Evolutionary conservation across 2,797 vertebrate genomes (phyloP).

Genomic region (Alca torda): DNA sequence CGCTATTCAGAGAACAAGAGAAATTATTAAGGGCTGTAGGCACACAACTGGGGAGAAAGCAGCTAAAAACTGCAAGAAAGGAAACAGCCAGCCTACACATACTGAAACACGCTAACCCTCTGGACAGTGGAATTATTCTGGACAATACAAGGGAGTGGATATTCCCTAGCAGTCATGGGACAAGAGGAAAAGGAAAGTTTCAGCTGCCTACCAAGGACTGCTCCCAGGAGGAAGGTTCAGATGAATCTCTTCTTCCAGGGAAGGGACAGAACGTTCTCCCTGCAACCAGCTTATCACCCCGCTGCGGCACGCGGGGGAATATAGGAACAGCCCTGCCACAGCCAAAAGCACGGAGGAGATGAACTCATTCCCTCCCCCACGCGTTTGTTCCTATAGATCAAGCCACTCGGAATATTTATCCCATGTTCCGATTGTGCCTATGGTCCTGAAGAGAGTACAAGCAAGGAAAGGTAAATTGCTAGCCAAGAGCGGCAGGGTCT

Average conservation of each 20-base stretch:
- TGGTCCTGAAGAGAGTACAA: not conserved
- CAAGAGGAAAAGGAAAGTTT: not conserved
- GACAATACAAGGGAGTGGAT: not conserved
- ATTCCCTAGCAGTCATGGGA: conserved; percentile 22
- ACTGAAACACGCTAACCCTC: not conserved
- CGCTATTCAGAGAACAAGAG: not conserved
- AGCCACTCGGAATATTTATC: not conserved
- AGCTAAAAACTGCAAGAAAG: not conserved
- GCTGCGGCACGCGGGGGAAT: not conserved
- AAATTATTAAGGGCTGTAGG: not conserved
- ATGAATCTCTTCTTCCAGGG: conserved; percentile 41
- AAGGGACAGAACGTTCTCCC: not conserved
- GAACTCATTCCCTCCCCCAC: not conserved
- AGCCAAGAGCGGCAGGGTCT: not conserved
- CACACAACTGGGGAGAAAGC: not conserved
- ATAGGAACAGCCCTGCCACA: not conserved
- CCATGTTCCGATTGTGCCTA: not conserved
- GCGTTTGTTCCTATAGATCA: not conserved
- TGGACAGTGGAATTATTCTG: not conserved
- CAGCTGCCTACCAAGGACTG: not conserved
- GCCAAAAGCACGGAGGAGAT: not conserved
- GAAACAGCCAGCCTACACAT: not conserved
- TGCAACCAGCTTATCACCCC: not conserved
- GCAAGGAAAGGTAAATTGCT: not conserved
- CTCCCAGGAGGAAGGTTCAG: not conserved